phyloP scores from a whole-genome alignment of 2,113 vertebrate genomes.

The Pomatorhinus ruficollis region DNA sequence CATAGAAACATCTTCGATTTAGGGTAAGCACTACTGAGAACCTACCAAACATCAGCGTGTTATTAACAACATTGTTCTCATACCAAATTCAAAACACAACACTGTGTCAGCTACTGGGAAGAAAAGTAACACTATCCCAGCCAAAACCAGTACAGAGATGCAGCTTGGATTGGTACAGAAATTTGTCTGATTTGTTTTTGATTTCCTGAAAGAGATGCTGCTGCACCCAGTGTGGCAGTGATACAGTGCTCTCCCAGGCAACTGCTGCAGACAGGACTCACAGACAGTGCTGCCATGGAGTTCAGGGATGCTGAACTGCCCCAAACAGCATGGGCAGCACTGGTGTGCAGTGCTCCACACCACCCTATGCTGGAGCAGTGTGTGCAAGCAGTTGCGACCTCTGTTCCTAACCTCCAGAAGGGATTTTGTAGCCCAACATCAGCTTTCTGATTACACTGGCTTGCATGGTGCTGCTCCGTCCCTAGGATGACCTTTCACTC shows the following conservation, averaged over 20 bases:
- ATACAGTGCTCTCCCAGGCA: neutral
- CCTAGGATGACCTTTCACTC: accelerated
- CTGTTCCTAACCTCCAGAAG: neutral
- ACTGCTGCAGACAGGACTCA: neutral
- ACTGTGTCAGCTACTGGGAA: neutral
- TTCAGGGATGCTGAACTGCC: too few species aligned
- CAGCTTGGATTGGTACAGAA: neutral
- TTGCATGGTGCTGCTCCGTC: neutral
- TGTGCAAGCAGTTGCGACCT: accelerated
- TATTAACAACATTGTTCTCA: neutral
- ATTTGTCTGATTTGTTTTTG: neutral
- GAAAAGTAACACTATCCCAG: neutral
- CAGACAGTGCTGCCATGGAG: neutral
- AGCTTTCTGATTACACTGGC: neutral
- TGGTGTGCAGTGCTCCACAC: neutral
- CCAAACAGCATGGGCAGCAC: accelerated
- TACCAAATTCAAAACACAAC: neutral
- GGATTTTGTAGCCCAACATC: neutral
- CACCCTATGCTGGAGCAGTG: neutral
- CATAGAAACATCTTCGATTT: neutral
- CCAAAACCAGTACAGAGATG: neutral
- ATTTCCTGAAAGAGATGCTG: neutral
- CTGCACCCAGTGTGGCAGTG: neutral
- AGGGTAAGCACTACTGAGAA: neutral
- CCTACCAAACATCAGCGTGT: neutral